Base-by-base conservation (phyloP, 2,113 vertebrate species). In the Amphiprion ocellaris region DNA sequence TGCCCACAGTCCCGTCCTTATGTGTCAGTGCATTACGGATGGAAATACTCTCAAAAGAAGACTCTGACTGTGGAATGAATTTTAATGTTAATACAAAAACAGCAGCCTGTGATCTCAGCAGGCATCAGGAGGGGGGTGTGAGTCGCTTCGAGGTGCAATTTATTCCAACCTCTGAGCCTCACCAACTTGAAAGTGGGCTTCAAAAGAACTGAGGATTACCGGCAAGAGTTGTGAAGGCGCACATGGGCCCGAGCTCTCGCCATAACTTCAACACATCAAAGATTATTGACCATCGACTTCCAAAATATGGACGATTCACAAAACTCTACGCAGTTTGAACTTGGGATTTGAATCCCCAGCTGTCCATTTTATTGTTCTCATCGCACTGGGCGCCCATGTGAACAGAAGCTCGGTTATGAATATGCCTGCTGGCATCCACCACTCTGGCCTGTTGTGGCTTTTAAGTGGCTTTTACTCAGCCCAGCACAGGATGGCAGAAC, bases 61-160 rank as follows among this genome's bases (percentile, higher is more conserved):
- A 78, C 76, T 82, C 76, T 78, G 75, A 82, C 80, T 88, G 76
- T 80, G 88, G 90, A 85, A 90, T 91, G 90, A 93, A 93, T 94
- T 90, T 92, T 84, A 93, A 94, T 94, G 91, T 88, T 92, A 89
- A 93, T 91, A 90, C 91, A 90, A 91, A 91, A 92, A 89, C 89
- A 86, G 86, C 86, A 77, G 92, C 85, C 89, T 93, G 89, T 93
- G 92, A 94, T 95, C 93, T 94, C 93, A 94, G 93, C 92, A 93
- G 92, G 93, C 84, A 89, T 91, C 83, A 44, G 81, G 76, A 80
- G 79, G 89, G 75, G 79, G 84, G 85, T 69, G 77, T 47, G 85
- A 83, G 85, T 87, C 54, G 90, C 91, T 94, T 83, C 52, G 74
- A 93, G 91, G 90, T 92, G 86, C 93, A 94, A 92, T 94, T 94